Base-by-base conservation (phyloP, 2,888 invertebrate genomes). In the Amblyjoppa fuscipennis region DNA sequence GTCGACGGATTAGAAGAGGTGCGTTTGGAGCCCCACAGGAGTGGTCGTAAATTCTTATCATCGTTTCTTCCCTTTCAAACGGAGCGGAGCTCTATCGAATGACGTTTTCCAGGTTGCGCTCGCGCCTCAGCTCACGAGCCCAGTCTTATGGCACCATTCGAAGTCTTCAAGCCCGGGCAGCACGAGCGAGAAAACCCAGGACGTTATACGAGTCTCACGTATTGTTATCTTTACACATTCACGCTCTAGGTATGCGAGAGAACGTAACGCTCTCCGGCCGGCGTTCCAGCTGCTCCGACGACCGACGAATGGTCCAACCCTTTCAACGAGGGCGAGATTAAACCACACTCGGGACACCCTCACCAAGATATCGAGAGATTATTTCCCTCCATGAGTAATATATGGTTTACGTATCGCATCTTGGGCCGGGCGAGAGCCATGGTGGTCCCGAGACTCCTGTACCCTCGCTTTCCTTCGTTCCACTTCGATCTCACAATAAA, bases 301-400 rank as follows among this genome's bases (percentile, higher is more conserved):
- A 64, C 49, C 69, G 70, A 85, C 82, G 90, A 90, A 91, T 90
- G 91, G 86, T 70, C 86, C 86, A 83, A 90, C 91, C 92, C 92
- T 92, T 91, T 92, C 91, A 92, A 88, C 89, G 90, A 87, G 88
- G 88, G 87, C 86, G 84, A 91, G 92, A 92, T 92, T 92, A 92
- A 90, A 64, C 89, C 88, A 89, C 89, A 89, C 88, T 83, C 88
- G 25, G 88, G 89, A 90, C 91, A 90, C 90, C 91, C 90, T 87
- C 75, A 84, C 87, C 88, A 78, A 91, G 87, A 91, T 91, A 91
- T 91, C 89, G 90, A 91, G 77, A 86, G 86, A 91, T 91, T 90
- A 90, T 91, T 16, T 90, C 87, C 84, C 78, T 87, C 85, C 80
- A 87, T 87, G 84, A 86, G 83, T 83, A 86, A 86, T 86, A 83